Evolutionary conservation across 2,888 invertebrate species (phyloP).

Genomic region (Adineta ricciae): DNA sequence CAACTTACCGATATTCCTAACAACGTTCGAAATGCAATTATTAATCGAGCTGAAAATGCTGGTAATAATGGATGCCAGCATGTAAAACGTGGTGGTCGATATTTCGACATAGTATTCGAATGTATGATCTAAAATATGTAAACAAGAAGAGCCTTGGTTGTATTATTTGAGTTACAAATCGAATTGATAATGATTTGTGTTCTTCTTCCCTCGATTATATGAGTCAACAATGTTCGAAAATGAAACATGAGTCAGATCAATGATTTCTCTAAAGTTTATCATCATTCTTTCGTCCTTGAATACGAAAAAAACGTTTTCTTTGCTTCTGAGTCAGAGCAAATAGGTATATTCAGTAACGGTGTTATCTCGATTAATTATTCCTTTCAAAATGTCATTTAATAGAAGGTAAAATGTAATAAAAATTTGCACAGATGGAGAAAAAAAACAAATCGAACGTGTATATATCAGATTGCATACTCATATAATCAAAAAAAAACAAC

Average conservation of each 20-base stretch:
- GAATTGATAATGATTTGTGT: too few species aligned
- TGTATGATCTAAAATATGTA: neutral
- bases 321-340: neutral
- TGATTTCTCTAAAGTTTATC: too few species aligned
- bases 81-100: too few species aligned
- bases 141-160: neutral
- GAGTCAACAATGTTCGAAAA: too few species aligned
- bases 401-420: neutral
- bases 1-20: neutral
- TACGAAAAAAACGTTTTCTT: too few species aligned
- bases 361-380: neutral
- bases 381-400: neutral
- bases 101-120: neutral
- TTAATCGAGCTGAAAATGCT: neutral
- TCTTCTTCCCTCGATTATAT: too few species aligned
- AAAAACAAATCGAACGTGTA: neutral
- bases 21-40: neutral
- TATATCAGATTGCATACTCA: neutral
- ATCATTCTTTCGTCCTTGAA: too few species aligned
- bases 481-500: neutral
- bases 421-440: neutral
- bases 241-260: too few species aligned
- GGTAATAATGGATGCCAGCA: slow-evolving; percentile 10
- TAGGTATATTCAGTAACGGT: neutral
- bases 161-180: too few species aligned